Conservation (phyloP, 37 sponge, comb jelly and placozoan genomes). For the Beroe ovata region DNA sequence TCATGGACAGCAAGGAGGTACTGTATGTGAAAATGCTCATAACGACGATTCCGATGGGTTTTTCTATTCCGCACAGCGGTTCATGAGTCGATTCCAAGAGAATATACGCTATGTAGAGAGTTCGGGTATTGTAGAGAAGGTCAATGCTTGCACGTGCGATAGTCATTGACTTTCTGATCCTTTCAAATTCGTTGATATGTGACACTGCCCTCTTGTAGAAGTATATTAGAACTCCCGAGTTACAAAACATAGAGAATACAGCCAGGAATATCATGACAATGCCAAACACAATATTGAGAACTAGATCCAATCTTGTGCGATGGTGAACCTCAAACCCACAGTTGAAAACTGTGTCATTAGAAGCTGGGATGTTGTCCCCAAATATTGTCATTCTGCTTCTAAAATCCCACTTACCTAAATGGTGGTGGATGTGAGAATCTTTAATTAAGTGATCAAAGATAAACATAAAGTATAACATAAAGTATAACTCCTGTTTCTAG, state of each 20-base stretch:
- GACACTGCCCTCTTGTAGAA: conserved; percentile 1
- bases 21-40: not conserved
- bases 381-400: conserved; percentile 31
- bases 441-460: no score
- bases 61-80: not conserved
- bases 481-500: no score
- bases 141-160: not conserved
- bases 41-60: not conserved
- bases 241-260: not conserved
- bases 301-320: not conserved
- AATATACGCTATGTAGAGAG: not conserved
- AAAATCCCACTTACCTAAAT: no score
- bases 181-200: conserved; percentile 25
- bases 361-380: not conserved
- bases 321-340: not conserved
- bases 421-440: no score
- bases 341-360: not conserved
- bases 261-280: not conserved
- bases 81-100: not conserved
- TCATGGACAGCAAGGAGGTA: not conserved
- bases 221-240: not conserved
- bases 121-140: conserved; percentile 24
- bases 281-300: not conserved
- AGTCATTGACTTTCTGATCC: not conserved
- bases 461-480: no score